Conservation (phyloP, 2,113 vertebrate genomes). For the Steatornis caripensis region DNA sequence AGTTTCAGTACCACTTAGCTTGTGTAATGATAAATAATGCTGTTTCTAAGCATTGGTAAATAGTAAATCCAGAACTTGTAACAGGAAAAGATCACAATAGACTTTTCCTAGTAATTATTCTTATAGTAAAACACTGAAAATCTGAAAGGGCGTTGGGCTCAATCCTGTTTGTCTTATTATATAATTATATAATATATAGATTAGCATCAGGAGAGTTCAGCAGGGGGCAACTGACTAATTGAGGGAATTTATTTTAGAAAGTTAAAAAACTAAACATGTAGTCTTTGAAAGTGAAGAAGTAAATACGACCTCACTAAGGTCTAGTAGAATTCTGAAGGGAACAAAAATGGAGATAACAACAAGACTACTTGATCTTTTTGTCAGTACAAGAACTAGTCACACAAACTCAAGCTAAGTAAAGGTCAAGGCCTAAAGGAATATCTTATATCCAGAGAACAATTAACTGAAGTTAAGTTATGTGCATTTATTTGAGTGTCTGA, state of each 20-base stretch:
- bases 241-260: slow-evolving; percentile 4
- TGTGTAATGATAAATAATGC: not conserved
- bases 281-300: slow-evolving; percentile 10
- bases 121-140: not conserved
- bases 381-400: not conserved
- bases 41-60: not conserved
- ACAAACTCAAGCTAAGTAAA: not conserved
- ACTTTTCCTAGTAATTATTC: not conserved
- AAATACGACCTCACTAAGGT: slow-evolving; percentile 5
- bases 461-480: slow-evolving; percentile 20
- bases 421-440: slow-evolving; percentile 5
- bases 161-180: not conserved
- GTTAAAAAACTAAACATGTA: not conserved
- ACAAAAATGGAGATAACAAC: not conserved
- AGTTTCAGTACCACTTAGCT: not conserved
- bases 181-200: not conserved
- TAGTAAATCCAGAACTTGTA: not conserved
- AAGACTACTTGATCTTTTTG: not conserved
- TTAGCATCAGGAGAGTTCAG: not conserved
- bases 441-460: not conserved
- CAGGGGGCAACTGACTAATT: not conserved
- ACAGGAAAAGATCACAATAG: not conserved
- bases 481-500: slow-evolving; percentile 28
- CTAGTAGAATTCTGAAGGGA: slow-evolving; percentile 17
- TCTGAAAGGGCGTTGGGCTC: not conserved